Evolutionary conservation across 2,113 vertebrate species (phyloP), one percentile per base, ranked within the genome.

Genomic region (Silurus glanis): DNA sequence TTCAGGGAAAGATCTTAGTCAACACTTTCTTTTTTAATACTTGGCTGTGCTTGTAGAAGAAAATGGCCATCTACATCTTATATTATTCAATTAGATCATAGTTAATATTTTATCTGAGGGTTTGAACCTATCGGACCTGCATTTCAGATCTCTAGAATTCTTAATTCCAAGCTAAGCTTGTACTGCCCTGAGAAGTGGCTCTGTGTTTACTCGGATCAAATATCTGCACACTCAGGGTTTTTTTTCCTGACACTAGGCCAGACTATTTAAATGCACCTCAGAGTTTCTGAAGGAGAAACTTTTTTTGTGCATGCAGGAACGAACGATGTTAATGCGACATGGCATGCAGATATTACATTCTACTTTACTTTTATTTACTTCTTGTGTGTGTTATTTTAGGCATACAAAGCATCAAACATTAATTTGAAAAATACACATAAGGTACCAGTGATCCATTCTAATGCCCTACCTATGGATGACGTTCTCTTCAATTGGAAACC

Each of bases 21-120:
- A 45, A 28, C 64, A 80, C 19, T 71, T 67, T 64, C 62, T 69
- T 59, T 76, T 51, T 23, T 5, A 13, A 9, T 19, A 17, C 12
- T 16, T 37, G 37, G 21, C 59, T 59, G 9, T 61, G n/a, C 21
- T 17, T 74, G 9, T 25, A 81, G n/a, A 59, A 58, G 25, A 28
- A 71, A 61, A 25, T 81, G 16, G 67, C 78, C 21, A n/a, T 53
- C 49, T 81, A 6, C 23, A 21, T 72, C 37, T 72, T 47, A 55
- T 86, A 61, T 81, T 61, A 71, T 61, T 81, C 55, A 72, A 59
- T 81, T 81, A 81, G 19, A 53, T 21, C 19, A 58, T 66, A 3
- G 21, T 58, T 85, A 85, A 80, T 85, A 80, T 69, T 85, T 85
- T 16, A 85, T 47, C 12, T 37, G 58, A 64, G n/a, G 37, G 45